Evolutionary conservation across 2,113 vertebrate species (phyloP), one percentile per base, ranked within the genome.

Genomic region (Myrmecophaga tridactyla): DNA sequence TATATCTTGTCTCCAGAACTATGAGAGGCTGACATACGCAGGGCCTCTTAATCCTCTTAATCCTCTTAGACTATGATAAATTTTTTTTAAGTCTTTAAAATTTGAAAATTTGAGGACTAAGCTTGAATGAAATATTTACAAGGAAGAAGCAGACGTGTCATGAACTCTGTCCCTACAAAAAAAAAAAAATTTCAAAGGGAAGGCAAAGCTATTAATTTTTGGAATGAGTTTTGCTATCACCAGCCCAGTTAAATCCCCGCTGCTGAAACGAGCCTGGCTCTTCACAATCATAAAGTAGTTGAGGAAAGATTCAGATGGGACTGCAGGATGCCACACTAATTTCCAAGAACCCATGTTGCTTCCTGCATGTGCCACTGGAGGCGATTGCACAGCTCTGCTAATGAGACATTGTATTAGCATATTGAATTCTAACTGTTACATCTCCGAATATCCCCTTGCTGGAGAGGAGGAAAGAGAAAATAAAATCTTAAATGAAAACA

Each of bases 381-480:
- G 92, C 60, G 0, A 82, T 0, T 9, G 48, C 34, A 1, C 15
- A 70, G 39, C 69, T 94, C 36, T 63, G 43, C 88, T 92, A 97
- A 97, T 92, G 87, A 97, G 96, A 94, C 76, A 18, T 27, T 75
- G 82, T 73, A 89, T 89, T 93, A 95, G 70, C 95, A 82, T 92
- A 85, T 0, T 94, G 95, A 94, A 96, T 92, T 89, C 86, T 92
- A 94, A 90, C 86, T 91, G 87, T 85, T 82, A 84, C 39, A 83
- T 29, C n/a, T 56, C 92, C n/a, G 72, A 91, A 51, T 41, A 72
- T 43, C 36, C 39, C 67, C n/a, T 90, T 48, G 48, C 77, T 80
- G 63, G 48, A 94, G 31, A 87, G 25, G n/a, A 92, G 27, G 58
- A 31, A 0, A 15, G 7, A 65, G 56, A 87, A 87, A 73, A 62